Evolutionary conservation across 2,888 invertebrate species (phyloP).

Genomic region (Melieria crassipennis): DNA sequence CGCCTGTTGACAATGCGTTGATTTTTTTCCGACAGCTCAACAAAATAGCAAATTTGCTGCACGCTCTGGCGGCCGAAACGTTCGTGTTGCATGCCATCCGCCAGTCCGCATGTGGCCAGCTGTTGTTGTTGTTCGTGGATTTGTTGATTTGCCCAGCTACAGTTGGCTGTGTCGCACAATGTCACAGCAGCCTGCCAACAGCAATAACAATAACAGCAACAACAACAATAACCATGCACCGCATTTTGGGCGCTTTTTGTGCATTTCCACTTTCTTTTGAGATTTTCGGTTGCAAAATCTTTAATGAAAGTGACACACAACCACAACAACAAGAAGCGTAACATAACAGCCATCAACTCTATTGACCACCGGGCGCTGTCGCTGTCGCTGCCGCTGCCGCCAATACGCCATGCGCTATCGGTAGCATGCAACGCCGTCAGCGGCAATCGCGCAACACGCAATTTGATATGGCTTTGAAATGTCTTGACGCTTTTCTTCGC

Average conservation of each 20-base stretch:
- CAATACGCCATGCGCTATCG: neutral
- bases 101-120: conserved; percentile 10
- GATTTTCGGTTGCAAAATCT: conserved; percentile 35
- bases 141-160: no score
- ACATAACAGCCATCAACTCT: neutral
- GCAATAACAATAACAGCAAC: neutral
- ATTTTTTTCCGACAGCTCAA: conserved; percentile 55
- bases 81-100: conserved; percentile 25
- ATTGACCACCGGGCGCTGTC: conserved; percentile 2
- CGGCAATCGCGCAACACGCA: conserved; percentile 9
- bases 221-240: neutral
- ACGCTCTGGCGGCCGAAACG: conserved; percentile 9
- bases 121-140: neutral
- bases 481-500: conserved; percentile 17
- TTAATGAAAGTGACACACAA: conserved; percentile 49
- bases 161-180: no score
- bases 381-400: neutral
- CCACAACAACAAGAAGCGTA: conserved; percentile 35
- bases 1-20: conserved; percentile 55
- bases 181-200: neutral
- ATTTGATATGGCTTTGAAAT: conserved; percentile 28
- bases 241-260: neutral
- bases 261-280: conserved; percentile 56
- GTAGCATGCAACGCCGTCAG: conserved; percentile 5
- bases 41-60: conserved; percentile 27